Evolutionary conservation across 92 coral and sea anemone genomes (phyloP).

Genomic region (Porites evermanni): DNA sequence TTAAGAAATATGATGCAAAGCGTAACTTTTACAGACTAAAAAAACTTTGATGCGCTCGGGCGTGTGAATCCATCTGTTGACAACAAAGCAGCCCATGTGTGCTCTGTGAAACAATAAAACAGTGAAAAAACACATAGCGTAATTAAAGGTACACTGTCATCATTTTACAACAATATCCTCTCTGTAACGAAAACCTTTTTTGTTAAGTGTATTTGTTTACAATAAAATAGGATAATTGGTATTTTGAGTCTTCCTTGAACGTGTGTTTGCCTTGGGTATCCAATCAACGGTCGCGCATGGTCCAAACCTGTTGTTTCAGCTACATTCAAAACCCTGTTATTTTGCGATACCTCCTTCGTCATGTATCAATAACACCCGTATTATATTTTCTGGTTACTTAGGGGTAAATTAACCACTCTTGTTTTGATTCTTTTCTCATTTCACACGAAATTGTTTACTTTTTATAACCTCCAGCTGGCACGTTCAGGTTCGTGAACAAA

Average conservation of each 20-base stretch:
- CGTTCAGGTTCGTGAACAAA: conserved; percentile 21
- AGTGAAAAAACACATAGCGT: conserved; percentile 3
- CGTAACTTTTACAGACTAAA: too few relatives aligned
- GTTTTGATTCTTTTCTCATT: conserved; percentile 6
- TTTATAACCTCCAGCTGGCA: conserved; percentile 39
- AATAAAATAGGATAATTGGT: conserved; percentile 7
- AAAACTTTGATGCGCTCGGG: neutral
- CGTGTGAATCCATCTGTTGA: neutral
- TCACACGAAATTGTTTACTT: conserved; percentile 34
- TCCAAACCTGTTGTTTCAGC: neutral
- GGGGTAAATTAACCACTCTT: conserved; percentile 9
- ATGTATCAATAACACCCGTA: conserved; percentile 26
- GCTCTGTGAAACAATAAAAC: conserved; percentile 12
- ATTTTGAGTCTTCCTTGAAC: conserved; percentile 19
- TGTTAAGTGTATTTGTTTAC: conserved; percentile 46
- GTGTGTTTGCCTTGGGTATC: neutral
- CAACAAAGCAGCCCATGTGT: conserved; percentile 37
- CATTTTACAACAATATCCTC: conserved; percentile 34
- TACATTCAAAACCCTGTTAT: neutral
- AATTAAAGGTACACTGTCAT: conserved; percentile 44
- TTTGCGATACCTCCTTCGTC: neutral
- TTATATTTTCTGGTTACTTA: conserved; percentile 3
- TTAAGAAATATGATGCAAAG: too few relatives aligned
- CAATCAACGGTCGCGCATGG: neutral
- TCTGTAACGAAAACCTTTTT: conserved; percentile 15